phyloP scores from a whole-genome alignment of 30 jellyfish, hydroid and myxozoan species.

The Hydractinia symbiolongicarpus region DNA sequence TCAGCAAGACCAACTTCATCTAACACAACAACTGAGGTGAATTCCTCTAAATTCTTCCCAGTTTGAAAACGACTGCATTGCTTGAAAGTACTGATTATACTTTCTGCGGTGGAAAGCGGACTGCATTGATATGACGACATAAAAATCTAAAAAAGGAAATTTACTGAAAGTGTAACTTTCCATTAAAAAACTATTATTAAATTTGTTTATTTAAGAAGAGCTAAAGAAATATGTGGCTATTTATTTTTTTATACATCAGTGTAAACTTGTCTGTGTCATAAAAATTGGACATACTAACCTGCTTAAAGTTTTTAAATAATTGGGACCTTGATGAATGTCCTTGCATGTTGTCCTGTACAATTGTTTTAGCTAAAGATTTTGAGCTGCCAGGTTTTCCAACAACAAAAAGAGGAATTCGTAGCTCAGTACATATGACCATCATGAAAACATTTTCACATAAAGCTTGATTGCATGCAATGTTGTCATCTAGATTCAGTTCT shows the following conservation, averaged over 20 bases:
- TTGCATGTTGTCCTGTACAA: slow-evolving; percentile 71
- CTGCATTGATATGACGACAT: slow-evolving; percentile 87
- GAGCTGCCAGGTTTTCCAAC: slow-evolving; percentile 82
- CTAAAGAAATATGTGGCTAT: too few species aligned
- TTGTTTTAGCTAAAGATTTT: slow-evolving; percentile 64
- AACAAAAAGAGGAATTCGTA: slow-evolving; percentile 70
- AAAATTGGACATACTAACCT: slow-evolving; percentile 17
- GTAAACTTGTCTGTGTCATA: background rate
- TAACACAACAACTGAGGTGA: slow-evolving; percentile 70
- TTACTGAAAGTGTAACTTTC: background rate
- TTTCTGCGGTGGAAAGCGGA: slow-evolving; percentile 48
- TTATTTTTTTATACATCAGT: too few species aligned
- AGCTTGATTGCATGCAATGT: slow-evolving; percentile 67
- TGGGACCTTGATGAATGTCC: slow-evolving; percentile 56
- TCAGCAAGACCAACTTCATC: slow-evolving; percentile 86
- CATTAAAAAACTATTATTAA: background rate
- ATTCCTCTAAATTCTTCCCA: slow-evolving; percentile 55
- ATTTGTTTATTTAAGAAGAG: too few species aligned
- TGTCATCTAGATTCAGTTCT: slow-evolving; percentile 61
- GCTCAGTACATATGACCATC: slow-evolving; percentile 79
- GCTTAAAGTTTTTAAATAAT: slow-evolving; percentile 59
- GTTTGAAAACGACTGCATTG: slow-evolving; percentile 76
- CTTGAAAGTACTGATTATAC: slow-evolving; percentile 53
- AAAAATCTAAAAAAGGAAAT: slow-evolving; percentile 35
- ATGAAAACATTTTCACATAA: slow-evolving; percentile 64